phyloP scores from a whole-genome alignment of 2,797 vertebrate genomes.

The Protosalanx chinensis region DNA sequence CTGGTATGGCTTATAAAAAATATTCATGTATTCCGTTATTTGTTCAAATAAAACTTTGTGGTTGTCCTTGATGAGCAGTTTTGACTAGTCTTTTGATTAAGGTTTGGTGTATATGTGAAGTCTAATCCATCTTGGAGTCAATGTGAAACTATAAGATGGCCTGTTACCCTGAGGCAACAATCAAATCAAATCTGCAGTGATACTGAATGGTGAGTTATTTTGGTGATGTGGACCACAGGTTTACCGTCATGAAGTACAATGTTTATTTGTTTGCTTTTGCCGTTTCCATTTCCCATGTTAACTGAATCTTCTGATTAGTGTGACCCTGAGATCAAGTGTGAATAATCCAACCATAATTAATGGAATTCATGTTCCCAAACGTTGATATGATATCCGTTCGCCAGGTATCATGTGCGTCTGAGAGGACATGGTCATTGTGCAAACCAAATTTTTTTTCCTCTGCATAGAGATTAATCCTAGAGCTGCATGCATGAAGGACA shows the following conservation, averaged over 20 bases:
- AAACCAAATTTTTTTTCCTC: background rate
- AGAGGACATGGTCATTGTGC: background rate
- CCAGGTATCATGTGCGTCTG: background rate
- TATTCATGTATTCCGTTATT: constrained; percentile 65
- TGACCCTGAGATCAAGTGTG: constrained; percentile 11
- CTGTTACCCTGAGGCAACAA: background rate
- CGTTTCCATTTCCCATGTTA: background rate
- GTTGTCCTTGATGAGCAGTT: constrained; percentile 58
- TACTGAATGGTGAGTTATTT: background rate
- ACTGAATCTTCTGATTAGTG: background rate
- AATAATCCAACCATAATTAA: constrained; percentile 1
- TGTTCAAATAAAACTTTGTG: constrained; percentile 61
- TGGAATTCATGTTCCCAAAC: background rate
- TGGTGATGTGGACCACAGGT: background rate
- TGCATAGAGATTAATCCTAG: background rate
- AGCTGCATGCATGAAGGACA: constrained; percentile 54
- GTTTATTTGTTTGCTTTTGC: background rate
- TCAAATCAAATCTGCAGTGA: background rate
- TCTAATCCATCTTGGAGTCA: background rate
- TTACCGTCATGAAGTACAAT: background rate
- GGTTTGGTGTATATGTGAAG: constrained; percentile 27
- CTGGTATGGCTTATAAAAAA: constrained; percentile 57
- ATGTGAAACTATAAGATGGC: background rate
- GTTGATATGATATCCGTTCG: background rate
- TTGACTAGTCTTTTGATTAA: constrained; percentile 51